Base-by-base conservation (phyloP, 2,113 vertebrate species). In the Alouatta palliata region DNA sequence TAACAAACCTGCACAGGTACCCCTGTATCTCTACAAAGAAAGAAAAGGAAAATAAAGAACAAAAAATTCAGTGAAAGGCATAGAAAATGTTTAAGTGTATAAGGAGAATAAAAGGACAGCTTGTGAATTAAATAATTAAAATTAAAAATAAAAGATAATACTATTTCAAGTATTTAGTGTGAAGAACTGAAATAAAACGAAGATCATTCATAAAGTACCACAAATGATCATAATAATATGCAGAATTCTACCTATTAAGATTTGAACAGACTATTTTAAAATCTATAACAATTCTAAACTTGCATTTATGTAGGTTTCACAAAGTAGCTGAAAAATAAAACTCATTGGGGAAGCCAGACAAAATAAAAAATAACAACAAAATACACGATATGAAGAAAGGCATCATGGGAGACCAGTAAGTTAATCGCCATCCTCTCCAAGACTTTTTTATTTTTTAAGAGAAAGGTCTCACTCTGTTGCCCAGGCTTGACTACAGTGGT, bases 321-420 rank as follows among this genome's bases (percentile, higher is more conserved):
- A 27, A 87, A 92, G n/a, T 47, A 94, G 2, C 35, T 84, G 37
- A 66, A 90, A 95, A 68, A 32, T 68, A 68, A 94, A 94, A 84
- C 49, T 81, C 40, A 71, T 9, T 83, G 21, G 43, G 9, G 8
- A 37, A 4, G 16, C 6, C 35, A 73, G 12, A 13, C 13, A 56
- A 71, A 90, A 61, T 37, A 13, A 45, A 79, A 35, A 71, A 25
- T 27, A 37, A 19, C 30, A 21, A 37, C 25, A 54, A 87, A 37
- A 45, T 8, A 21, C 2, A 58, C 5, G 43, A 8, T 35, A 5
- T 20, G 8, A n/a, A 49, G 40, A 75, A 77, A 35, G 13, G 1
- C n/a, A 45, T 37, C 4, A 20, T 54, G 58, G 30, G 9, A 13
- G 2, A 70, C 1, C 2, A 3, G 40, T 35, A 35, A 16, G 23